Percentiles rank a stretch among this genome's conserved stretches.
phyloP scores from a whole-genome alignment of 2,113 vertebrate genomes.

The Lanius collurio region DNA sequence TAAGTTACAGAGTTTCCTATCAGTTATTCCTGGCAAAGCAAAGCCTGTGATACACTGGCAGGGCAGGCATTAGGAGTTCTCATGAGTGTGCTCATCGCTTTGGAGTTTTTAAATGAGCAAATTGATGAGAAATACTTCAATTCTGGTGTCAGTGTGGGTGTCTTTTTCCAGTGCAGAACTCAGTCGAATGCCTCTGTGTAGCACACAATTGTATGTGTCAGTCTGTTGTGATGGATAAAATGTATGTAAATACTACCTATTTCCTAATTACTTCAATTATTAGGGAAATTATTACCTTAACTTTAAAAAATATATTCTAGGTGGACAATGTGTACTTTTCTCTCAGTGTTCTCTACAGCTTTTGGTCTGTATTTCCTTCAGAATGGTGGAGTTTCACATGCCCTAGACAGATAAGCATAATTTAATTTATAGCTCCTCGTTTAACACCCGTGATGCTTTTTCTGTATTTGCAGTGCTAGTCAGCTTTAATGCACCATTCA shows the following conservation, averaged over 20 bases:
- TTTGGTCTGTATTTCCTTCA: background rate
- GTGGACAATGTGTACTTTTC: background rate
- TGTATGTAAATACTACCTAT: background rate
- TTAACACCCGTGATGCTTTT: background rate
- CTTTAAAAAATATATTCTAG: background rate
- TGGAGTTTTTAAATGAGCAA: background rate
- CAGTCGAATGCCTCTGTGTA: background rate
- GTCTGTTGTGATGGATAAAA: background rate
- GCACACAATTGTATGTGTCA: accelerated
- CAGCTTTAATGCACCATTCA: background rate
- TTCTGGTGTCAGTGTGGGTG: background rate
- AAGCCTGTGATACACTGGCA: background rate
- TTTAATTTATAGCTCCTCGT: background rate
- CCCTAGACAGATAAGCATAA: background rate
- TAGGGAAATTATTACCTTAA: background rate
- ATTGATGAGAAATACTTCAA: background rate
- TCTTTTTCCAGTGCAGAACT: background rate
- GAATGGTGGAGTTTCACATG: background rate
- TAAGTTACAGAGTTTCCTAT: background rate
- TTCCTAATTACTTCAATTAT: background rate
- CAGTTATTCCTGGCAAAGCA: background rate
- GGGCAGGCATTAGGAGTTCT: background rate
- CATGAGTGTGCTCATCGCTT: background rate
- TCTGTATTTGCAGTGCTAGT: background rate
- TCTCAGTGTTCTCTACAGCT: background rate